These are phyloP conservation scores for Puntigrus tetrazona DNA, from an alignment of 2,113 vertebrate genomes.

Conservation along the genomic window DNA sequence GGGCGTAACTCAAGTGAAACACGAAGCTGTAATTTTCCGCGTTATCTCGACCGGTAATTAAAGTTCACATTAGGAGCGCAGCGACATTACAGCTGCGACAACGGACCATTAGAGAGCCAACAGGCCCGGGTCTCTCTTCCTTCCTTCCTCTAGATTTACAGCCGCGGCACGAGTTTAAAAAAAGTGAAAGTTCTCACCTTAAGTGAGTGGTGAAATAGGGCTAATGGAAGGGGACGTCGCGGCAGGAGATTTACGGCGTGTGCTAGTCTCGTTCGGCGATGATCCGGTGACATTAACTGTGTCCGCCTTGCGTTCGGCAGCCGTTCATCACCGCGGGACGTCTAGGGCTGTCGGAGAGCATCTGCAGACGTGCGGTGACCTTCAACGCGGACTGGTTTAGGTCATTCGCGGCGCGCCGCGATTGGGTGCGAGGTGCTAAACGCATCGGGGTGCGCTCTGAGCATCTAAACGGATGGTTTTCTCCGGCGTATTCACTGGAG, in stretches of 20 bases:
- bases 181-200: constrained; percentile 62
- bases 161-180: constrained; percentile 50
- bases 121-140: not conserved
- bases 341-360: constrained; percentile 63
- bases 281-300: constrained; percentile 70
- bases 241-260: constrained; percentile 66
- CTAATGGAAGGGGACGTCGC: constrained; percentile 72
- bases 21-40: not conserved
- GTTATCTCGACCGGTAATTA: not conserved
- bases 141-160: constrained; percentile 49
- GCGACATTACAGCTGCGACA: not conserved
- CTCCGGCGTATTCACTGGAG: not conserved
- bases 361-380: constrained; percentile 48
- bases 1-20: not conserved
- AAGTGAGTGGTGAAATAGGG: constrained; percentile 65
- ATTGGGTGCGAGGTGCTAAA: not conserved
- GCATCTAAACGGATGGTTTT: not conserved
- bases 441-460: not conserved
- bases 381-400: not conserved
- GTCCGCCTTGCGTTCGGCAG: constrained; percentile 58
- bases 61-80: not conserved
- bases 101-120: not conserved
- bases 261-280: constrained; percentile 62
- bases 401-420: too few species aligned
- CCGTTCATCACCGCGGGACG: constrained; percentile 70